Base-by-base conservation (phyloP, 2,113 vertebrate genomes). In the Limanda limanda region DNA sequence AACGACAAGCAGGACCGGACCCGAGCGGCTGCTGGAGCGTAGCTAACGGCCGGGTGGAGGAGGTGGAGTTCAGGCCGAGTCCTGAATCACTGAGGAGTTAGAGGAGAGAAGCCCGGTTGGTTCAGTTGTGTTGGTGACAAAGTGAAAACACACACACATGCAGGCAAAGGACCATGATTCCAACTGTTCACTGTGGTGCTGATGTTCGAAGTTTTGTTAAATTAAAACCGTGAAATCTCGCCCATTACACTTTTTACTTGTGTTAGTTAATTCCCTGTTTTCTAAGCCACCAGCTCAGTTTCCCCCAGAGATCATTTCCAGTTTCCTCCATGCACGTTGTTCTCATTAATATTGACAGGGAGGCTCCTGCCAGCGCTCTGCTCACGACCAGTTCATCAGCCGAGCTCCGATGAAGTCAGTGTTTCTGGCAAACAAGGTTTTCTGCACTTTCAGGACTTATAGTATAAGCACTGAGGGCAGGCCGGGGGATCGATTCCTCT, bases 381-480 rank as follows among this genome's bases (percentile, higher is more conserved):
- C 57, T 71, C 64, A n/a, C 42, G 67, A 54, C 37, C 52, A 80
- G 68, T 85, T 82, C 85, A 85, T 82, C 81, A 72, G 76, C 42
- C 48, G 11, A 15, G 71, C 61, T 31, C 51, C 37, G 75, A 88
- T 89, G 85, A 85, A 84, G 86, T 89, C 25, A 85, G 80, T 78
- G 71, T 82, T 78, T 82, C 81, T 84, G 86, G 80, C 85, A 88
- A 89, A 92, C 87, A 85, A 42, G 45, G 10, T 86, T 76, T 83
- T 76, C 76, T 82, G 74, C 80, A 73, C 82, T 79, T 82, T 17
- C 66, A 74, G 78, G 79, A 76, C 63, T 77, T 71, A 31, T 76
- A 61, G 71, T 85, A 31, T 31, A 68, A 88, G 86, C 79, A 79
- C 65, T 35, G 67, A 81, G 75, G 66, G 68, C 70, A 68, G 84